Evolutionary conservation across 2,797 vertebrate species (phyloP).

Genomic region (Takifugu ocellatus): DNA sequence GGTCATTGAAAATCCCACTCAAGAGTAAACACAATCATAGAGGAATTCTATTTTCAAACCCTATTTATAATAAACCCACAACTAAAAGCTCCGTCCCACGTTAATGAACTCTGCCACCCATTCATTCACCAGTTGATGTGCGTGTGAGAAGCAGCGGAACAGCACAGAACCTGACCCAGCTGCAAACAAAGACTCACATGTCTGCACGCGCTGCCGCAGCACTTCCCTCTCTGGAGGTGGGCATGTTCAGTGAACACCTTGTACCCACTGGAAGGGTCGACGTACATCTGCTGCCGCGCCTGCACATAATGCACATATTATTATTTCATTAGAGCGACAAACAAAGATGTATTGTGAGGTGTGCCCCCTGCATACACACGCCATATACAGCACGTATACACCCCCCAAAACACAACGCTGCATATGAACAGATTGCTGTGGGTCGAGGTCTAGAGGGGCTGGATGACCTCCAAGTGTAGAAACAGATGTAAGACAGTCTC

Average conservation of each 20-base stretch:
- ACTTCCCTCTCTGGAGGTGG: constrained; percentile 78
- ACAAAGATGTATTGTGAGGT: constrained; percentile 33
- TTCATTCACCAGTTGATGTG: too few species aligned
- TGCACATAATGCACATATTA: constrained; percentile 64
- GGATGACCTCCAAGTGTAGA: constrained; percentile 44
- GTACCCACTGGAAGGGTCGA: constrained; percentile 77
- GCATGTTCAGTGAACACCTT: constrained; percentile 77
- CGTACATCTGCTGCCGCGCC: constrained; percentile 80
- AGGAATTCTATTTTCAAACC: too few species aligned
- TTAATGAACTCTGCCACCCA: too few species aligned
- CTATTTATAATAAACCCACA: too few species aligned
- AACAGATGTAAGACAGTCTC: constrained; percentile 57
- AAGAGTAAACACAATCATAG: too few species aligned
- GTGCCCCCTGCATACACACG: constrained; percentile 37
- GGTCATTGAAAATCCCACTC: too few species aligned
- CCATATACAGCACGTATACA: constrained; percentile 29
- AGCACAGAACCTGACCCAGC: constrained; percentile 15
- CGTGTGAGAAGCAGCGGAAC: neutral
- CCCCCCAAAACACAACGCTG: constrained; percentile 18
- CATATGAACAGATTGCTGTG: constrained; percentile 59
- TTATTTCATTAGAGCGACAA: constrained; percentile 55
- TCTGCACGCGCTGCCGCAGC: constrained; percentile 81
- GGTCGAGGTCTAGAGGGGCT: constrained; percentile 37
- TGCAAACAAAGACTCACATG: constrained; percentile 75
- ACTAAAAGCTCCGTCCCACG: too few species aligned